Evolutionary conservation across 35 echinoderm and acorn worm genomes (phyloP), one percentile per base, ranked within the genome.

Genomic region (Diadema setosum): DNA sequence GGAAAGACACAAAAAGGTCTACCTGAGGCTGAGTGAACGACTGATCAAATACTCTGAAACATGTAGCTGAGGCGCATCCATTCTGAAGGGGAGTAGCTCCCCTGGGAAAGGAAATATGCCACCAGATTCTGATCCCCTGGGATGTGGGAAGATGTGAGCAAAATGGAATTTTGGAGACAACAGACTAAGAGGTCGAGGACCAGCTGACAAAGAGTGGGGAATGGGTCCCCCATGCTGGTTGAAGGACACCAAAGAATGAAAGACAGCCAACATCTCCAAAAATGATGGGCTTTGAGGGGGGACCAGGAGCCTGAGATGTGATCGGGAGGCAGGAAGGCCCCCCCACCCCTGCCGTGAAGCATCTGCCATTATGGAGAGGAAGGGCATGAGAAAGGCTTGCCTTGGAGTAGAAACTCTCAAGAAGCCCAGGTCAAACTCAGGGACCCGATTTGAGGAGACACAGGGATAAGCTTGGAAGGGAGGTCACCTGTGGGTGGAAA

Each of bases 1-100:
- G 52, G 3, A 67, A n/a, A 6, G 91, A 76, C 59, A 85, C 91
- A 93, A 88, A 93, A 15, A 82, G 52, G 39, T 83, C 90, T 40
- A 91, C 44, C 21, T 83, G 42, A 35, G 85, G 91, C 11, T 23
- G 61, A 15, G 43, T 42, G 21, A 88, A 37, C 30, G 30, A 12
- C 11, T 45, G 23, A 50, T n/a, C 40, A 69, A 89, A 55, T 78
- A 49, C 16, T 18, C 56, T 17, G 48, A 52, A 52, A n/a, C 9
- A 9, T 29, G 67, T 21, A 67, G 67, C n/a, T 58, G 55, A 63
- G 27, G 37, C 87, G 84, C 26, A 87, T 31, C 60, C 86, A 94
- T 65, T 89, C 92, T 11, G 46, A 3, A 26, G 82, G 75, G 31
- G 84, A 81, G 4, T 58, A 32, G 52, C 87, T 89, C 9, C 73